A percentile compares a stretch with the other conserved stretches of the same genome.
phyloP scores from a whole-genome alignment of 2,113 vertebrate species.

The Lophotis ruficrista region DNA sequence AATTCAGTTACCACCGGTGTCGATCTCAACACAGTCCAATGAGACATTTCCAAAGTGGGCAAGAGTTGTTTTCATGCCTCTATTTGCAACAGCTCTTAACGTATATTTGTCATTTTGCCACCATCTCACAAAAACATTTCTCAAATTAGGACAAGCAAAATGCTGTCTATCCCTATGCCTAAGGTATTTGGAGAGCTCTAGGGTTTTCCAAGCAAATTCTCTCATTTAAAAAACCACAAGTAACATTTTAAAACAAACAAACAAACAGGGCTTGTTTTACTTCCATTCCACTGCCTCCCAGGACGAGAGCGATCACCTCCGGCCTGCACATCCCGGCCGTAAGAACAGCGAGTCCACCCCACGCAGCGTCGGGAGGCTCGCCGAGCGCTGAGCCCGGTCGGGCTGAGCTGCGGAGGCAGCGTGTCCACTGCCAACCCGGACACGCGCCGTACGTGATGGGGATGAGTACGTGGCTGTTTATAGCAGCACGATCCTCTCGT shows the following conservation, averaged over 20 bases:
- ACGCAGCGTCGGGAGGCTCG: accelerated
- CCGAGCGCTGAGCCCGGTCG: not conserved
- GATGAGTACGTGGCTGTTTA: not conserved
- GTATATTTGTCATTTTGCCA: not conserved
- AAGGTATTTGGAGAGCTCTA: accelerated
- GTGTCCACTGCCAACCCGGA: not conserved
- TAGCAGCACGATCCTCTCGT: not conserved
- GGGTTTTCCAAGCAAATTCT: not conserved
- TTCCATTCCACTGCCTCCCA: not conserved
- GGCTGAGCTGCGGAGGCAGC: not conserved
- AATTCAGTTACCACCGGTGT: not conserved
- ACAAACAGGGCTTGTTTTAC: not conserved
- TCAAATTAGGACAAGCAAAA: not conserved
- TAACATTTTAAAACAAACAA: too few relatives aligned
- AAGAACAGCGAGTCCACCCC: not conserved
- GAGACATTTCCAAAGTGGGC: not conserved
- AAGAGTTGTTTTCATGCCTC: not conserved
- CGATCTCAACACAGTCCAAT: not conserved
- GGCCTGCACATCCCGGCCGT: accelerated
- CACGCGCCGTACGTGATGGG: accelerated
- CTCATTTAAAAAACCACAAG: too few relatives aligned
- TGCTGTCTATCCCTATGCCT: accelerated
- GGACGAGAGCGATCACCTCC: not conserved
- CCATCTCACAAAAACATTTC: not conserved
- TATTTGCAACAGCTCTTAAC: not conserved